Conservation (phyloP, 2,113 vertebrate species). For the Lophotis ruficrista region DNA sequence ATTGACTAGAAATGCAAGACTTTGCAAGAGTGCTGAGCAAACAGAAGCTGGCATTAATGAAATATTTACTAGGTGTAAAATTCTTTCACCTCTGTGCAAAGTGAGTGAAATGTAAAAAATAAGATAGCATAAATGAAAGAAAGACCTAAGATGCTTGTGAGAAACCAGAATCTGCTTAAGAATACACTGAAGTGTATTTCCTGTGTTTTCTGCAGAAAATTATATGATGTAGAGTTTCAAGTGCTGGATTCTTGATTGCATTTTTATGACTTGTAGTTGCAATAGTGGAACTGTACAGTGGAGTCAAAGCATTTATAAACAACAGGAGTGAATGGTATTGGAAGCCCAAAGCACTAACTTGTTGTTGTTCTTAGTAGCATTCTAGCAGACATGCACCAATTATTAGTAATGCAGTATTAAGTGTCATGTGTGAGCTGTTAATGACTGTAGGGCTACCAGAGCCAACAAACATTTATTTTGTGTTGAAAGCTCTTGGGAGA, state of each 20-base stretch:
- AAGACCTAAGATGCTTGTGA: not conserved
- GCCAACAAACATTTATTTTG: not conserved
- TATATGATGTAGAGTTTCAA: not conserved
- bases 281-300: not conserved
- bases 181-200: not conserved
- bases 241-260: not conserved
- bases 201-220: not conserved
- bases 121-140: not conserved
- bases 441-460: not conserved
- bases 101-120: not conserved
- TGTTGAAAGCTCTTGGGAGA: not conserved
- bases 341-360: not conserved
- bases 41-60: not conserved
- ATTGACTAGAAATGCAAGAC: not conserved
- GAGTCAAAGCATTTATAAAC: not conserved
- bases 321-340: not conserved
- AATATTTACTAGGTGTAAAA: not conserved
- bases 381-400: not conserved
- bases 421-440: not conserved
- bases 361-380: not conserved
- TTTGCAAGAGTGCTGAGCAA: not conserved
- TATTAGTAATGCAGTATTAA: not conserved
- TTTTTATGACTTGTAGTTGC: not conserved
- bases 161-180: not conserved
- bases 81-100: not conserved